These are phyloP conservation scores for Gambusia affinis DNA, from an alignment of 2,113 vertebrate genomes.

Conservation along the genomic window DNA sequence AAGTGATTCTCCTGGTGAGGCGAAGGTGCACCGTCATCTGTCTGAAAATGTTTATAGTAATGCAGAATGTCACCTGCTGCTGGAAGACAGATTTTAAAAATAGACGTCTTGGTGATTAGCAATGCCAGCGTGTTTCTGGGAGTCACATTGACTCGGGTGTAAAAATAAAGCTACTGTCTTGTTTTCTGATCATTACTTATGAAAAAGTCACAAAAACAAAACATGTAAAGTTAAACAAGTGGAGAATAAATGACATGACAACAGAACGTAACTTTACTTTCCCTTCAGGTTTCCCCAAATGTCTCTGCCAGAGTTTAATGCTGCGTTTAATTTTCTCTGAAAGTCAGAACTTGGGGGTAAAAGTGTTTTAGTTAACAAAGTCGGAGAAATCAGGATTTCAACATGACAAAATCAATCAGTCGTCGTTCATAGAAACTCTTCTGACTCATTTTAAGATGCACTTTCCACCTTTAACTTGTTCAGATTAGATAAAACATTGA, in stretches of 20 bases:
- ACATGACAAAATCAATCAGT: too few relatives aligned
- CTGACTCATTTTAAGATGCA: too few relatives aligned
- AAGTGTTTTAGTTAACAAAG: too few relatives aligned
- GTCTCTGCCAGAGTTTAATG: too few relatives aligned
- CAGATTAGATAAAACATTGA: too few relatives aligned
- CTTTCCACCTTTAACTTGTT: too few relatives aligned
- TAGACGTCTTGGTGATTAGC: constrained; percentile 72
- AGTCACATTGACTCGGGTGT: constrained; percentile 30
- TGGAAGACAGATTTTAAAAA: constrained; percentile 79
- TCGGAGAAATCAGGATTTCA: too few relatives aligned
- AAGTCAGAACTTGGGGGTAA: too few relatives aligned
- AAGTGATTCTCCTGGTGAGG: constrained; percentile 21
- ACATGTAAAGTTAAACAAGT: neutral
- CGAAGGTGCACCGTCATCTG: constrained; percentile 20
- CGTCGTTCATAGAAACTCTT: too few relatives aligned
- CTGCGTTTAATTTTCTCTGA: too few relatives aligned
- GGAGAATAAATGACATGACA: neutral
- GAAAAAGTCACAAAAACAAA: constrained; percentile 3
- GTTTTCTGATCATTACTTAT: constrained; percentile 34
- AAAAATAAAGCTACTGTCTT: constrained; percentile 70
- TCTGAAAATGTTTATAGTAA: constrained; percentile 70
- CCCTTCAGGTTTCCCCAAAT: too few relatives aligned
- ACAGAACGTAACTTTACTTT: neutral
- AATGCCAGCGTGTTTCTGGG: constrained; percentile 71
- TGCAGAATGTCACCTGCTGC: constrained; percentile 76